Evolutionary conservation across 2,888 invertebrate genomes (phyloP), one percentile per base, ranked within the genome.

Genomic region (Bugula neritina): DNA sequence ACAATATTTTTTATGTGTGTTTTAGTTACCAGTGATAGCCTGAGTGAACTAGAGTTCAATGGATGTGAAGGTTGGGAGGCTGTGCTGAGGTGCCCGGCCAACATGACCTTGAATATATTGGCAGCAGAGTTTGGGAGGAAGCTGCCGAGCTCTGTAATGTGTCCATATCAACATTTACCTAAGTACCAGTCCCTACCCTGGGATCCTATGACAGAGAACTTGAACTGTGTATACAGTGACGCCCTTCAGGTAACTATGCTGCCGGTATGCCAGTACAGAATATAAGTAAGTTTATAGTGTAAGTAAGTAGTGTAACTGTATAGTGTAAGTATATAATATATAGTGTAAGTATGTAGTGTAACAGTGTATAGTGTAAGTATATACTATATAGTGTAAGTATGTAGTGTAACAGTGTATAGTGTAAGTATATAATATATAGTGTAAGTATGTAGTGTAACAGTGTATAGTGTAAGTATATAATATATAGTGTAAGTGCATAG

Each of bases 191-290:
- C 5, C 3, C 5, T 57, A 25, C 10, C 5, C 25, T 57, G 57
- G 57, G 57, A 57, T 25, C 57, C 57, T 23, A 21, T 57, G 57
- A 25, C 5, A 23, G 57, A 57, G n/a, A 57, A 57, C 25, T n/a
- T 57, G 3, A 57, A 57, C 57, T 57, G 57, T 23, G n/a, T 5
- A 23, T 57, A 3, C 25, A 21, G 5, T 3, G 5, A 21, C n/a
- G 57, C 57, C 5, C 57, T 57, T 3, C 10, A 57, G 57, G 57
- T 57, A 57, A 23, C 10, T 57, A 3, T 43, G 43, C 43, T n/a
- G n/a, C n/a, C n/a, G n/a, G n/a, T n/a, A n/a, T n/a, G n/a, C n/a
- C n/a, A n/a, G n/a, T n/a, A n/a, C n/a, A n/a, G n/a, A n/a, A n/a
- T n/a, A n/a, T n/a, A n/a, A n/a, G n/a, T n/a, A n/a, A n/a, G n/a